Evolutionary conservation across 2,113 vertebrate genomes (phyloP).

Genomic region (Sinocyclocheilus grahami): DNA sequence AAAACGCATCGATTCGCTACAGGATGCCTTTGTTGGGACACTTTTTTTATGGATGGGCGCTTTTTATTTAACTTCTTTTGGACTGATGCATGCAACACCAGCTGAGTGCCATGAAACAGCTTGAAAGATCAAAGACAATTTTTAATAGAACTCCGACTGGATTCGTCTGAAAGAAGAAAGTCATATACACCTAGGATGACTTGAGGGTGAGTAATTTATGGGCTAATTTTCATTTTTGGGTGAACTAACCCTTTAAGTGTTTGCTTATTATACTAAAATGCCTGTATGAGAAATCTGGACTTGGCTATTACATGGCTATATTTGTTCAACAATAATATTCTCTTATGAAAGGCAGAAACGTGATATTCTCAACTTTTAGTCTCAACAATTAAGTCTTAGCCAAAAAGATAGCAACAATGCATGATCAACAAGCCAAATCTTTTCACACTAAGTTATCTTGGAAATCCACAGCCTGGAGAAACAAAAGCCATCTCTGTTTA

Average conservation of each 20-base stretch:
- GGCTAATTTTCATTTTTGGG: no score
- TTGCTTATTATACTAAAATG: background rate
- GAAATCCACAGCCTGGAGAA: background rate
- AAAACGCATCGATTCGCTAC: no score
- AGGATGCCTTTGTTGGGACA: no score
- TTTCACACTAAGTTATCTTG: background rate
- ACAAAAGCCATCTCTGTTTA: conserved; percentile 9
- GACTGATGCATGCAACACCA: no score
- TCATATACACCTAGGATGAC: no score
- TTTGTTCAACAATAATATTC: background rate
- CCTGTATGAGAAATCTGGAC: background rate
- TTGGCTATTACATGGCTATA: background rate
- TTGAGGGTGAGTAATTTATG: no score
- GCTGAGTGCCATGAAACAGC: no score
- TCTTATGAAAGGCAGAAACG: background rate
- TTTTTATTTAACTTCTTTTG: no score
- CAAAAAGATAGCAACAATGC: background rate
- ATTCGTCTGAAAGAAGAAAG: no score
- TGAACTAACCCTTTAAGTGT: background rate
- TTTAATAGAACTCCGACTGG: no score
- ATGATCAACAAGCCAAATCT: background rate
- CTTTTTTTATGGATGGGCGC: no score
- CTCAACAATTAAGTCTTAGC: background rate
- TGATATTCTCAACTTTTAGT: background rate
- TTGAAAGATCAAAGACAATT: no score